Evolutionary conservation across 2,797 vertebrate genomes (phyloP).

Genomic region (Artibeus lituratus): DNA sequence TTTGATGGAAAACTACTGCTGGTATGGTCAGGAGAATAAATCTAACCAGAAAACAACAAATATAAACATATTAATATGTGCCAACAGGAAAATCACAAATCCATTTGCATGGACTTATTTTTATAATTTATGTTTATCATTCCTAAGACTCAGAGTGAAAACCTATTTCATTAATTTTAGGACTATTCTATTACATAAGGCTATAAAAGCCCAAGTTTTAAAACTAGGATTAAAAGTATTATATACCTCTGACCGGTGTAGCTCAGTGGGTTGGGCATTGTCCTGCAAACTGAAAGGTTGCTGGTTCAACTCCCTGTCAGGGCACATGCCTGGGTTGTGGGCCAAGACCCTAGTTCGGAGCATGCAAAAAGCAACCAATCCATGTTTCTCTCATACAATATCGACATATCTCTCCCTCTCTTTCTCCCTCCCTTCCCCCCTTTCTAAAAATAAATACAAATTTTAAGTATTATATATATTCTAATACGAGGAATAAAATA

Average conservation of each 20-base stretch:
- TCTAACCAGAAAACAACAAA: slow-evolving; percentile 84
- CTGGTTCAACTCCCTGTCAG: too few species aligned
- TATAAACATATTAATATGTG: slow-evolving; percentile 49
- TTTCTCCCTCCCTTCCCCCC: too few species aligned
- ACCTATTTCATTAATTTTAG: slow-evolving; percentile 77
- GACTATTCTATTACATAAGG: slow-evolving; percentile 49
- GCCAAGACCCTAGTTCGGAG: too few species aligned
- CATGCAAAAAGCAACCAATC: too few species aligned
- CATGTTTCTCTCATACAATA: too few species aligned
- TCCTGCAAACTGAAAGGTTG: too few species aligned
- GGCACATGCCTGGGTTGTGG: too few species aligned
- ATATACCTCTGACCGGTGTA: not conserved
- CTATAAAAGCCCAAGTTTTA: slow-evolving; percentile 70
- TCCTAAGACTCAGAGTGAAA: slow-evolving; percentile 73
- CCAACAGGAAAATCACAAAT: slow-evolving; percentile 35
- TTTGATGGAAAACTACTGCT: slow-evolving; percentile 99
- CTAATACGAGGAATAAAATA: slow-evolving; percentile 63
- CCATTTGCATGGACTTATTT: slow-evolving; percentile 73
- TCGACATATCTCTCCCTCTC: too few species aligned
- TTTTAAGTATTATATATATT: not conserved
- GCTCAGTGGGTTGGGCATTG: too few species aligned
- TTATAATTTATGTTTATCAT: slow-evolving; percentile 76
- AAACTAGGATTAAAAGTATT: slow-evolving; percentile 72
- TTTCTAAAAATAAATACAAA: too few species aligned
- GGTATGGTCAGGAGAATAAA: slow-evolving; percentile 99